Evolutionary conservation across 2,113 vertebrate genomes (phyloP), one percentile per base, ranked within the genome.

Genomic region (Ammodytes marinus): DNA sequence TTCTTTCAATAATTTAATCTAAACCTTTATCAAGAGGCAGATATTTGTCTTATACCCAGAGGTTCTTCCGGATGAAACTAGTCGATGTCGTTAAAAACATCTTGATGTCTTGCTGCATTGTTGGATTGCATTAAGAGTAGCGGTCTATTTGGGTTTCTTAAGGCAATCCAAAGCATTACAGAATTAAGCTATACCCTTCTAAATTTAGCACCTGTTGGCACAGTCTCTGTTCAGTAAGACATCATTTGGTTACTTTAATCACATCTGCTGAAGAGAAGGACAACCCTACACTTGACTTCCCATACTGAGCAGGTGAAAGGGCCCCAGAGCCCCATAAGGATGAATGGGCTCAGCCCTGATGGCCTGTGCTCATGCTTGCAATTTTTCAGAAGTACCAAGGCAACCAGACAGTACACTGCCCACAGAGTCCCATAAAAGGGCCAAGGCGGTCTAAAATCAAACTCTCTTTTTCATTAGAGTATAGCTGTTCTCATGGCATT

Each of bases 231-330:
- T 27, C 37, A 27, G 54, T 9, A 55, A 49, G 42, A 61, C 37
- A 43, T n/a, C 17, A 45, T 19, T 71, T 47, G 13, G 5, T 61
- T 67, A 35, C 55, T 52, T 50, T 3, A 52, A 53, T 61, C 10
- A 43, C n/a, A 39, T 5, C 49, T 15, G 45, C 74, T 43, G 37
- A 35, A 17, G 39, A 46, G 27, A 69, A 5, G 1, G 17, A 46
- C 8, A 68, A 45, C 13, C 14, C 12, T 19, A 39, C 70, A 69
- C 17, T 27, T 27, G 27, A 27, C 27, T 14, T 45, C 17, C 59
- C 53, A 70, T 50, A 52, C 9, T 69, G 65, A 69, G 50, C 63
- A 73, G 49, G 39, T 74, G 42, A 86, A 70, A 61, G 52, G 50
- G 27, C 66, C 58, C 66, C 57, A 71, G 61, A 60, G 52, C n/a